These are phyloP conservation scores for Takifugu flavidus DNA, from an alignment of 2,113 vertebrate species.

Conservation along the genomic window DNA sequence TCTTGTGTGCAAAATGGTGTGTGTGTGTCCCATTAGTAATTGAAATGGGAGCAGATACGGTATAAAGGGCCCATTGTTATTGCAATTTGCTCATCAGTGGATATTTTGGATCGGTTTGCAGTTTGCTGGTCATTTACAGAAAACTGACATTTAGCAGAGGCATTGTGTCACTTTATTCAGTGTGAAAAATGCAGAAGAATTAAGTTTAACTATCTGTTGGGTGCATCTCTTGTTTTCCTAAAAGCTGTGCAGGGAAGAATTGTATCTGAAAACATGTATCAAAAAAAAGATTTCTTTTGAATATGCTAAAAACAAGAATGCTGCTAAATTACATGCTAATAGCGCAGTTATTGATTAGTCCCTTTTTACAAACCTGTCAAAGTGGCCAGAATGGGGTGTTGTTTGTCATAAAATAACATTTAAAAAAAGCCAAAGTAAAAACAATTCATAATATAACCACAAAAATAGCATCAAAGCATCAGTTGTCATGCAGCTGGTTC, in stretches of 20 bases:
- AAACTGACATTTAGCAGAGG: not conserved
- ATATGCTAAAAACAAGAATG: slow-evolving; percentile 71
- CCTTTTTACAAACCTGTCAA: slow-evolving; percentile 70
- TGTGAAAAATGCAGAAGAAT: not conserved
- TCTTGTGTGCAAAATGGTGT: slow-evolving; percentile 16
- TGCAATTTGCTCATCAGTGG: too few species aligned
- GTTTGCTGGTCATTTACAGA: too few species aligned
- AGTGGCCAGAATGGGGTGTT: slow-evolving; percentile 49
- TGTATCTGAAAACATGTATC: slow-evolving; percentile 42
- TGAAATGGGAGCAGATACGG: slow-evolving; percentile 52
- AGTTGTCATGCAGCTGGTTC: too few species aligned
- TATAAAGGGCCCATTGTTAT: slow-evolving; percentile 23
- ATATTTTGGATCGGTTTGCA: too few species aligned
- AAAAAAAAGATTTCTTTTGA: slow-evolving; percentile 51
- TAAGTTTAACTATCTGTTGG: too few species aligned
- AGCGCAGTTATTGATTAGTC: slow-evolving; percentile 71
- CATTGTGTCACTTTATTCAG: slow-evolving; percentile 3
- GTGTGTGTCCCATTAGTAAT: slow-evolving; percentile 39
- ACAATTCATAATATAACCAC: slow-evolving; percentile 5
- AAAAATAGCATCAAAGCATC: too few species aligned
- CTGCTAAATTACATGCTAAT: slow-evolving; percentile 74
- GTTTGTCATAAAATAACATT: slow-evolving; percentile 7
- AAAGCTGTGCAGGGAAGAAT: too few species aligned
- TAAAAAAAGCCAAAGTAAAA: slow-evolving; percentile 21
- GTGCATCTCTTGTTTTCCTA: too few species aligned